These are phyloP conservation scores for Parasteatoda lunata DNA, from an alignment of 2,888 invertebrate genomes.

Conservation along the genomic window DNA sequence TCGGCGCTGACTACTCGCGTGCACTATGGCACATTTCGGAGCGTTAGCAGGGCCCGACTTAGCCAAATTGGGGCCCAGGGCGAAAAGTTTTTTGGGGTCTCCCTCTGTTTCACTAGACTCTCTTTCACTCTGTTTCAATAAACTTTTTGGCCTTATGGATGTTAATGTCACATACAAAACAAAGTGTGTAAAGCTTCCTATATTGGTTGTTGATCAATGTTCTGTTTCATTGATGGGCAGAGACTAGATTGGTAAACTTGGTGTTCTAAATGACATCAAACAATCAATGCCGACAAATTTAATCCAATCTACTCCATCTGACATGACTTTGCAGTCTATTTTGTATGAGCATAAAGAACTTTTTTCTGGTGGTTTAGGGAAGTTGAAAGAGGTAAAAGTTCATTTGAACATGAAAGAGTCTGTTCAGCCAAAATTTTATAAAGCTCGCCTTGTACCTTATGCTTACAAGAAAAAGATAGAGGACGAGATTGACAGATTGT, in stretches of 20 bases:
- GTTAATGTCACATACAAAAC: conserved; percentile 2
- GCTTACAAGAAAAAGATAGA: conserved; percentile 20
- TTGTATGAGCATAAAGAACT: not conserved
- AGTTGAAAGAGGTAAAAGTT: not conserved
- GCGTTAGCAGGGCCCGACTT: too few relatives aligned
- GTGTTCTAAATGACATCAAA: not conserved
- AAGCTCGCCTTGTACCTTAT: conserved; percentile 19
- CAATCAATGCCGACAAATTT: not conserved
- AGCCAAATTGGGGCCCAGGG: too few relatives aligned
- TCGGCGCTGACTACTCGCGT: too few relatives aligned
- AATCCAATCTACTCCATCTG: not conserved
- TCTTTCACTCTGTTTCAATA: too few relatives aligned
- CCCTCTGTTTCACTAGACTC: too few relatives aligned
- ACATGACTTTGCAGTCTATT: not conserved
- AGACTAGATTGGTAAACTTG: not conserved
- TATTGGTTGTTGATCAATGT: conserved; percentile 13
- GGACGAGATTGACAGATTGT: not conserved
- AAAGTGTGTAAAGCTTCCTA: not conserved
- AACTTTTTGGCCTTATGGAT: not conserved
- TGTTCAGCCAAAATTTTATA: conserved; percentile 2
- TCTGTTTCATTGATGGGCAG: not conserved
- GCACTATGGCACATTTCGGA: too few relatives aligned
- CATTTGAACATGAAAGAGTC: not conserved
- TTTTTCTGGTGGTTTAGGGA: not conserved
- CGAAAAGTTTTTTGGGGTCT: too few relatives aligned